Conservation (phyloP, 2,888 invertebrate species). For the Drosophila borealis region DNA sequence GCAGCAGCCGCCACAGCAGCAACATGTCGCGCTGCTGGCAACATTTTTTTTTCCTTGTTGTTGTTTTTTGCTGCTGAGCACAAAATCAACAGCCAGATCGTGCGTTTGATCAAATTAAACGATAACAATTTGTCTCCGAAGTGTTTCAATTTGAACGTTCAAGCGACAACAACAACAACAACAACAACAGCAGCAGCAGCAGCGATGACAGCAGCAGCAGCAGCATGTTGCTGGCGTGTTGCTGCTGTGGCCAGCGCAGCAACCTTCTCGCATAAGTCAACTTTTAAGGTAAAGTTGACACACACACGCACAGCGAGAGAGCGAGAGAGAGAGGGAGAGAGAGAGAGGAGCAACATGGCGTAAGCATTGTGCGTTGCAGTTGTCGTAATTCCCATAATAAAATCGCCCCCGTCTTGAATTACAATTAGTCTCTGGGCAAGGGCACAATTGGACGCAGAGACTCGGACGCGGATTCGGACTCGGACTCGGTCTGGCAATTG, state of each 20-base stretch:
- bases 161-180: slow-evolving; percentile 31
- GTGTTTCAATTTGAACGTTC: slow-evolving; percentile 84
- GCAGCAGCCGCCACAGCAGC: slow-evolving; percentile 36
- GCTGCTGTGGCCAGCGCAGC: slow-evolving; percentile 38
- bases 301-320: slow-evolving; percentile 23
- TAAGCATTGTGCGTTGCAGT: slow-evolving; percentile 55
- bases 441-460: slow-evolving; percentile 45
- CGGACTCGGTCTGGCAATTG: slow-evolving; percentile 17
- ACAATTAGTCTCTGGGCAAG: slow-evolving; percentile 81
- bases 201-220: slow-evolving; percentile 31
- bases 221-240: slow-evolving; percentile 66
- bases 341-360: slow-evolving; percentile 11
- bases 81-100: slow-evolving; percentile 80
- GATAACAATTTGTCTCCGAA: slow-evolving; percentile 85
- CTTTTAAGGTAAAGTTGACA: slow-evolving; percentile 65
- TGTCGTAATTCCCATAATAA: slow-evolving; percentile 84
- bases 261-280: slow-evolving; percentile 73
- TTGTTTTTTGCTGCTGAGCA: slow-evolving; percentile 37
- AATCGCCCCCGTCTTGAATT: slow-evolving; percentile 84
- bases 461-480: slow-evolving; percentile 24
- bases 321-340: not conserved
- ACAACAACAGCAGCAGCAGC: slow-evolving; percentile 35
- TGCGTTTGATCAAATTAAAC: slow-evolving; percentile 85
- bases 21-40: slow-evolving; percentile 49
- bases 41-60: slow-evolving; percentile 12